Evolutionary conservation across 2,113 vertebrate genomes (phyloP).

Genomic region (Phaethornis superciliosus): DNA sequence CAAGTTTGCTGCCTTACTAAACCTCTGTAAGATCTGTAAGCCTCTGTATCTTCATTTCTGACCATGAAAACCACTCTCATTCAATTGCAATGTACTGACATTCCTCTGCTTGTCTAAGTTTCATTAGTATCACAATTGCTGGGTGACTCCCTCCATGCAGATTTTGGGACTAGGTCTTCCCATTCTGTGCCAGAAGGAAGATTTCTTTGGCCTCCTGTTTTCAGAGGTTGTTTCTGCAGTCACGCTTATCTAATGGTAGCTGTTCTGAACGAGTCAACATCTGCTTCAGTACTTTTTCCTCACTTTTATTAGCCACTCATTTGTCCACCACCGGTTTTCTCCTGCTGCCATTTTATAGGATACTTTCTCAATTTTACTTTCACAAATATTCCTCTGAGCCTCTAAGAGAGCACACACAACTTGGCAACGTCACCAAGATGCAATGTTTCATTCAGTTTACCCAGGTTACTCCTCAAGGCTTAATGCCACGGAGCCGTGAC

Average conservation of each 20-base stretch:
- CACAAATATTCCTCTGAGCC: not conserved
- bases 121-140: not conserved
- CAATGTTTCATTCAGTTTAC: not conserved
- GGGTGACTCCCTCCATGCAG: not conserved
- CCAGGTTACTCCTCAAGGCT: not conserved
- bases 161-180: not conserved
- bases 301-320: not conserved
- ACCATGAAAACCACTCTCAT: not conserved
- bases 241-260: constrained; percentile 10
- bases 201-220: not conserved
- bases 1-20: not conserved
- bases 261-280: constrained; percentile 39
- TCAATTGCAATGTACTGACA: not conserved
- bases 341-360: not conserved
- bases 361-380: not conserved
- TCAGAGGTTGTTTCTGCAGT: constrained; percentile 14
- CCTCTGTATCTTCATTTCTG: not conserved
- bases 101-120: not conserved
- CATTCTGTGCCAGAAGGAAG: not conserved
- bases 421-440: not conserved
- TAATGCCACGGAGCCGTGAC: not conserved
- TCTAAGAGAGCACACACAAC: not conserved
- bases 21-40: not conserved
- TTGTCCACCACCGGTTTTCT: not conserved
- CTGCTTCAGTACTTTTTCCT: constrained; percentile 14